These are phyloP conservation scores for Neostethus bicornis DNA, from an alignment of 2,797 vertebrate genomes.

Conservation along the genomic window DNA sequence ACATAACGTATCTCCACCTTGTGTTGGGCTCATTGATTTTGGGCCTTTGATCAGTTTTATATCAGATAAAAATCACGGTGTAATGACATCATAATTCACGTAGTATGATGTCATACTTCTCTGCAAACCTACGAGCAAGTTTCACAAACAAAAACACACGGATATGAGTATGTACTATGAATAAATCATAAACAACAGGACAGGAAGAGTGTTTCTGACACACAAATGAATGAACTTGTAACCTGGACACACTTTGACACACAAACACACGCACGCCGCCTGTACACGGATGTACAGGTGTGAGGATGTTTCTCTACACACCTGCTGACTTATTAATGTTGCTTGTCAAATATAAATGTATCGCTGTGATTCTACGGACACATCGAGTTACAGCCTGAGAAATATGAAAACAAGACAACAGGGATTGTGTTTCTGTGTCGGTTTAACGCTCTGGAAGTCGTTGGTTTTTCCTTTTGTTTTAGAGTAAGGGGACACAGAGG, in stretches of 20 bases:
- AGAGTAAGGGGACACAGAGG: slow-evolving; percentile 21
- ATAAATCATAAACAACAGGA: slow-evolving; percentile 30
- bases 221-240: slow-evolving; percentile 17
- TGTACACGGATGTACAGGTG: slow-evolving; percentile 41
- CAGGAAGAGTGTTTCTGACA: slow-evolving; percentile 3
- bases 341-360: slow-evolving; percentile 68
- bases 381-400: slow-evolving; percentile 29
- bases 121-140: background rate
- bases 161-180: slow-evolving; percentile 5
- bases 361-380: slow-evolving; percentile 49
- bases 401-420: slow-evolving; percentile 26
- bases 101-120: background rate
- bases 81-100: background rate
- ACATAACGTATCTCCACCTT: no score
- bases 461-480: slow-evolving; percentile 53
- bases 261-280: slow-evolving; percentile 11
- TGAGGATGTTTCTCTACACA: slow-evolving; percentile 60
- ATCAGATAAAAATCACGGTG: background rate
- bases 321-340: slow-evolving; percentile 72
- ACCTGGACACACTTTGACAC: no score
- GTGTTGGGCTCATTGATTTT: no score
- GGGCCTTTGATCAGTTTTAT: no score
- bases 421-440: slow-evolving; percentile 32
- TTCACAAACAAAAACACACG: background rate
- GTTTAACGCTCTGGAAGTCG: slow-evolving; percentile 34